Conservation (phyloP, 2,797 vertebrate genomes). For the Malacoraja senta region DNA sequence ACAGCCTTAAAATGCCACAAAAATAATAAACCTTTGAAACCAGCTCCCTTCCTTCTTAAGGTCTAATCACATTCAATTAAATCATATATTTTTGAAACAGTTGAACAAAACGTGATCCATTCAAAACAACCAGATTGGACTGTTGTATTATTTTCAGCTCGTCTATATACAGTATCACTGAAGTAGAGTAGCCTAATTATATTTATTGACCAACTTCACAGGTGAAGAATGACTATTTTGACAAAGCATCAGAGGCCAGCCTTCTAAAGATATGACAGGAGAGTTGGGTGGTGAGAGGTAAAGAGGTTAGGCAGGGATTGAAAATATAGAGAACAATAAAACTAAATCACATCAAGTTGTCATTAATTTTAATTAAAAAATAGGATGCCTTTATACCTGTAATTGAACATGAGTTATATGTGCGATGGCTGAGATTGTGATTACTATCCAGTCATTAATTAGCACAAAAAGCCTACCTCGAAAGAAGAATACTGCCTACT, state of each 20-base stretch:
- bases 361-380: not conserved
- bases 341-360: slow-evolving; percentile 7
- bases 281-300: not conserved
- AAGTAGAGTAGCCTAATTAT: not conserved
- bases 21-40: slow-evolving; percentile 37
- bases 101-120: not conserved
- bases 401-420: not conserved
- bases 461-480: not conserved
- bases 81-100: not conserved
- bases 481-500: not conserved
- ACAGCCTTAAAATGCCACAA: not conserved
- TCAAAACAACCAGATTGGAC: not conserved
- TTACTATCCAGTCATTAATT: slow-evolving; percentile 8
- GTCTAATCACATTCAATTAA: not conserved
- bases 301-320: not conserved
- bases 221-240: not conserved
- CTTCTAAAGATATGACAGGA: not conserved
- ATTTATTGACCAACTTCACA: not conserved
- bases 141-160: not conserved
- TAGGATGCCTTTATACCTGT: not conserved
- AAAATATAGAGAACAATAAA: not conserved
- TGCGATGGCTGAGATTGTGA: not conserved
- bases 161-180: not conserved
- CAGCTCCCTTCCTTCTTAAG: not conserved
- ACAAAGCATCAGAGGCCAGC: not conserved